phyloP scores from a whole-genome alignment of 2,888 invertebrate genomes.

The Chrysolina americana region DNA sequence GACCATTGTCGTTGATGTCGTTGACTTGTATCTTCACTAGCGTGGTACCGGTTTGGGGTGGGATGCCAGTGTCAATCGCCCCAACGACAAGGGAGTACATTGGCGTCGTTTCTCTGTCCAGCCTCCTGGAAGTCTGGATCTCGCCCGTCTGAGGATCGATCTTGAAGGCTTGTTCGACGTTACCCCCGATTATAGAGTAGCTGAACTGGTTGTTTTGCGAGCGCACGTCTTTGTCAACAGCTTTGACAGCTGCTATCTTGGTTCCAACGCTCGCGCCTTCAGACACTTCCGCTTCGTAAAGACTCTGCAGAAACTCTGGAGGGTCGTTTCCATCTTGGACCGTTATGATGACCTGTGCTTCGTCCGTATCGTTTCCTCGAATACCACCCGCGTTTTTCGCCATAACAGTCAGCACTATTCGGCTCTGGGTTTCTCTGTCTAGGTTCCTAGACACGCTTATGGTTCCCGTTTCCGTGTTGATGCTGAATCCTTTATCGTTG shows the following conservation, averaged over 20 bases:
- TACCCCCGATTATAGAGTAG: slow-evolving; percentile 90
- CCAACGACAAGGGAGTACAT: slow-evolving; percentile 85
- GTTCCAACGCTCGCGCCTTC: slow-evolving; percentile 86
- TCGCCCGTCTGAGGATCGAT: slow-evolving; percentile 90
- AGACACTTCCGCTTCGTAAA: slow-evolving; percentile 85
- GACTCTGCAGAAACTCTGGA: slow-evolving; percentile 87
- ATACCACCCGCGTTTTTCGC: slow-evolving; percentile 97
- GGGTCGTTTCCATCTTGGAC: slow-evolving; percentile 98
- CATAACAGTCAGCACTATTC: slow-evolving; percentile 91
- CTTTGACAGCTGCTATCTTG: slow-evolving; percentile 83
- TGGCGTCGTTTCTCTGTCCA: slow-evolving; percentile 87
- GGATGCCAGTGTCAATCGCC: slow-evolving; percentile 90
- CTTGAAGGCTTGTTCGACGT: slow-evolving; percentile 86
- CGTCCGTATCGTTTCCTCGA: slow-evolving; percentile 94
- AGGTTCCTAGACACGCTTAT: slow-evolving; percentile 86
- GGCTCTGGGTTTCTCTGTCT: slow-evolving; percentile 90
- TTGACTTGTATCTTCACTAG: slow-evolving; percentile 84
- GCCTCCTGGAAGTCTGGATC: slow-evolving; percentile 80
- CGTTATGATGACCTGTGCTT: slow-evolving; percentile 93
- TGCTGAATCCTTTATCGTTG: slow-evolving; percentile 90
- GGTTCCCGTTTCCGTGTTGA: slow-evolving; percentile 87
- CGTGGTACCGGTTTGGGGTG: slow-evolving; percentile 93
- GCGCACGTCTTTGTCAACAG: slow-evolving; percentile 91
- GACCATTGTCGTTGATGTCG: slow-evolving; percentile 96
- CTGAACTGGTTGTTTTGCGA: slow-evolving; percentile 93